Conservation (phyloP, 2,888 invertebrate species). For the Limnephilus marmoratus region DNA sequence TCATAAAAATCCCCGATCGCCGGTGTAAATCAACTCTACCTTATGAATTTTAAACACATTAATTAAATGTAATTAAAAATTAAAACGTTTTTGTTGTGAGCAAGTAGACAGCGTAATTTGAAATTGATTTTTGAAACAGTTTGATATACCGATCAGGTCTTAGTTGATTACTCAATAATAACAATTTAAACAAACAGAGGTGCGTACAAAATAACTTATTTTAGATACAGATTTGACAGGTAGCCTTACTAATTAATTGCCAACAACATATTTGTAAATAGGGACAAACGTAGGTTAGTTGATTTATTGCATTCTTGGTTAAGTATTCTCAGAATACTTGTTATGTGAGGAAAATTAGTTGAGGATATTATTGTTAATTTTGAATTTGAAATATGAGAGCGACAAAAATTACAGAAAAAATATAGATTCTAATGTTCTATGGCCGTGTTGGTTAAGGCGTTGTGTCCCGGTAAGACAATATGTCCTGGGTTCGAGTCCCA, state of each 20-base stretch:
- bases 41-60: not conserved
- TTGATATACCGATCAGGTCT: not conserved
- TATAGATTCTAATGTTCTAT: no score
- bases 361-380: no score
- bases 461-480: no score
- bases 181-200: not conserved
- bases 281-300: not conserved
- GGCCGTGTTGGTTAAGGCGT: no score
- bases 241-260: not conserved
- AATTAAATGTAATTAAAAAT: constrained; percentile 30
- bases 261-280: not conserved
- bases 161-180: not conserved
- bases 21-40: not conserved
- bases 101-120: not conserved
- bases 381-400: no score
- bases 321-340: not conserved
- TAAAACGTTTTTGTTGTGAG: not conserved
- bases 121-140: not conserved
- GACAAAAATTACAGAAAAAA: no score
- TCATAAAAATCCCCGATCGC: not conserved
- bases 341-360: no score
- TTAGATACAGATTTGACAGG: not conserved
- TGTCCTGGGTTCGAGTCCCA: no score
- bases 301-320: not conserved
- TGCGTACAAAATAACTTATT: not conserved